phyloP scores from a whole-genome alignment of 2,797 vertebrate genomes.

The Melanotaenia maccullochi region DNA sequence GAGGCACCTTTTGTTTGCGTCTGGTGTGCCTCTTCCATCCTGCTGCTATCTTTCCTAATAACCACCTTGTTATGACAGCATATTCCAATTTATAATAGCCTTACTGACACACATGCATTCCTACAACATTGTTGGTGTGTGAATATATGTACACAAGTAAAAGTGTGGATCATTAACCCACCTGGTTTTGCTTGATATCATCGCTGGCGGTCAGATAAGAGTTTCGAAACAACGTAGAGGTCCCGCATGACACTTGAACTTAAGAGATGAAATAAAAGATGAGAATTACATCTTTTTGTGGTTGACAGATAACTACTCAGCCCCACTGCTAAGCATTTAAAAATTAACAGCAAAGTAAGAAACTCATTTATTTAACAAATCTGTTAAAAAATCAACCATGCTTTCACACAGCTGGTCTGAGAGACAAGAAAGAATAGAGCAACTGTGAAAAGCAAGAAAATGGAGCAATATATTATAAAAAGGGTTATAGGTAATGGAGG shows the following conservation, averaged over 20 bases:
- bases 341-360: slow-evolving; percentile 6
- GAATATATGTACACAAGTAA: not conserved
- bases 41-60: slow-evolving; percentile 45
- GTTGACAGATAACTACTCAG: not conserved
- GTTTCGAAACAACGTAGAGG: slow-evolving; percentile 96
- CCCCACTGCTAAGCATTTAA: slow-evolving; percentile 1
- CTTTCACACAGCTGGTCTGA: not conserved
- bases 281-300: not conserved
- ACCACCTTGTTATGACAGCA: slow-evolving; percentile 40
- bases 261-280: slow-evolving; percentile 8
- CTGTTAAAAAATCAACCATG: slow-evolving; percentile 9
- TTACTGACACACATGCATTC: slow-evolving; percentile 5
- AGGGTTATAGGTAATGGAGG: not conserved
- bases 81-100: slow-evolving; percentile 36
- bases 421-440: slow-evolving; percentile 2
- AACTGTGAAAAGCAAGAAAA: slow-evolving; percentile 9
- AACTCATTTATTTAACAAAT: slow-evolving; percentile 13
- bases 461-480: not conserved
- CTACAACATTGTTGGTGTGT: slow-evolving; percentile 6
- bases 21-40: slow-evolving; percentile 30
- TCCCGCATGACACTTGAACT: slow-evolving; percentile 92
- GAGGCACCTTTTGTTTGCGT: slow-evolving; percentile 48
- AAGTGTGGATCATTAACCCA: slow-evolving; percentile 56
- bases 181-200: slow-evolving; percentile 97
- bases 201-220: slow-evolving; percentile 93